These are phyloP conservation scores for Perodicticus potto DNA, from an alignment of 2,797 vertebrate species.

Conservation along the genomic window DNA sequence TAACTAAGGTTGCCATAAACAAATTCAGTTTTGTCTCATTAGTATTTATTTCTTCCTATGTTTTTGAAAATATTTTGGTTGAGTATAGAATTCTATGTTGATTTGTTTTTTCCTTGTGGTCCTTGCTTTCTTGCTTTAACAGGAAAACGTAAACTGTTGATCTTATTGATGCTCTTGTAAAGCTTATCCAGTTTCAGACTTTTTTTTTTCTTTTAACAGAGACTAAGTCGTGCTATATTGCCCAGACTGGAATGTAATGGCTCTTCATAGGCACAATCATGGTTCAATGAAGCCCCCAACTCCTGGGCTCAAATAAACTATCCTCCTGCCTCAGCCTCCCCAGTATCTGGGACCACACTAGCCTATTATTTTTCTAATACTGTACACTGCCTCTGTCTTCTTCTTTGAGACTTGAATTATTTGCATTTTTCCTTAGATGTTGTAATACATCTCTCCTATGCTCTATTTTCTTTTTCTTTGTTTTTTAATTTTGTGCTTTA, in stretches of 20 bases:
- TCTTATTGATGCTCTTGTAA: neutral
- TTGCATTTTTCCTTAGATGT: neutral
- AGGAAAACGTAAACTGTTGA: neutral
- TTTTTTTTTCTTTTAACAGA: neutral
- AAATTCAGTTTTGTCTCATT: neutral
- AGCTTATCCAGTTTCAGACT: neutral
- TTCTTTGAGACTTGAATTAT: neutral
- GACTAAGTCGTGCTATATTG: neutral
- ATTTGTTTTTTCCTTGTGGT: neutral
- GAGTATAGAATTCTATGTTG: neutral
- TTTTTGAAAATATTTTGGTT: neutral
- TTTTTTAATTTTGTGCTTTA: neutral
- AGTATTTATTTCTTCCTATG: neutral
- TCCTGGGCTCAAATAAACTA: neutral
- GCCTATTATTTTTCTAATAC: neutral
- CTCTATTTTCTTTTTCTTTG: neutral
- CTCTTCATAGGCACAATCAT: neutral
- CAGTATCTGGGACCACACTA: neutral
- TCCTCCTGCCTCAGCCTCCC: neutral
- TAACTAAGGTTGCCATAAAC: neutral
- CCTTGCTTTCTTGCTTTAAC: neutral
- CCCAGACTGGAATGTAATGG: neutral
- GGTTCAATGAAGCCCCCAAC: neutral
- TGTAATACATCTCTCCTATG: neutral
- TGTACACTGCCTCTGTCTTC: neutral